Percentiles rank a stretch among this genome's conserved stretches.
Conservation (phyloP, 2,888 invertebrate species). For the Eubasilissa splendida region DNA sequence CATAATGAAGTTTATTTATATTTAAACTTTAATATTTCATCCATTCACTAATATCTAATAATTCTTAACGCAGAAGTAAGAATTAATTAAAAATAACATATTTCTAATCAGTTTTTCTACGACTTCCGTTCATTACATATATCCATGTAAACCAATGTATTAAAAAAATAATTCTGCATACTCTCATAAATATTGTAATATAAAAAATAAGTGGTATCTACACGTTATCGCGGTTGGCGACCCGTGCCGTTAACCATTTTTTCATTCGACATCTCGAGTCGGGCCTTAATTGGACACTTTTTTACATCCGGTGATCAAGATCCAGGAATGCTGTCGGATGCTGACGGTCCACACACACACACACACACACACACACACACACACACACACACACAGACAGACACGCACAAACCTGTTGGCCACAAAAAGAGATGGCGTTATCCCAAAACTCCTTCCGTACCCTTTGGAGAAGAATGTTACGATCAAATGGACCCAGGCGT, state of each 20-base stretch:
- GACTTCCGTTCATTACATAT: not conserved
- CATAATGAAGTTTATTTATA: no score
- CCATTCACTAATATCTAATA: no score
- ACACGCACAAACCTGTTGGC: slow-evolving; percentile 17
- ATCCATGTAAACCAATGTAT: not conserved
- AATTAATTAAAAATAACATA: no score
- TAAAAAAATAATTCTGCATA: no score
- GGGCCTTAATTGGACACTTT: slow-evolving; percentile 57
- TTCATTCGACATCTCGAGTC: slow-evolving; percentile 32
- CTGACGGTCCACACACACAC: slow-evolving; percentile 24
- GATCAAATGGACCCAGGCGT: slow-evolving; percentile 39
- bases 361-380: not conserved
- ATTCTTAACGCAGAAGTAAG: no score
- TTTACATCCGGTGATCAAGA: slow-evolving; percentile 59
- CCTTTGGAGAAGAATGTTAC: slow-evolving; percentile 50
- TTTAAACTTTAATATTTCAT: no score
- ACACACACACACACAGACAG: not conserved
- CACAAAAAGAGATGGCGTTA: slow-evolving; percentile 26
- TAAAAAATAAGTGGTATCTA: not conserved
- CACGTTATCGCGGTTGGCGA: slow-evolving; percentile 18
- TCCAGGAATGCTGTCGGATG: slow-evolving; percentile 57
- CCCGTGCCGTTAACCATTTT: slow-evolving; percentile 29
- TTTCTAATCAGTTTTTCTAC: no score
- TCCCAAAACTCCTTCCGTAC: slow-evolving; percentile 39
- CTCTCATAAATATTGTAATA: not conserved